Evolutionary conservation across 1,140 invertebrate genomes (phyloP), one percentile per base, ranked within the genome.

Genomic region (Penaeus chinensis): DNA sequence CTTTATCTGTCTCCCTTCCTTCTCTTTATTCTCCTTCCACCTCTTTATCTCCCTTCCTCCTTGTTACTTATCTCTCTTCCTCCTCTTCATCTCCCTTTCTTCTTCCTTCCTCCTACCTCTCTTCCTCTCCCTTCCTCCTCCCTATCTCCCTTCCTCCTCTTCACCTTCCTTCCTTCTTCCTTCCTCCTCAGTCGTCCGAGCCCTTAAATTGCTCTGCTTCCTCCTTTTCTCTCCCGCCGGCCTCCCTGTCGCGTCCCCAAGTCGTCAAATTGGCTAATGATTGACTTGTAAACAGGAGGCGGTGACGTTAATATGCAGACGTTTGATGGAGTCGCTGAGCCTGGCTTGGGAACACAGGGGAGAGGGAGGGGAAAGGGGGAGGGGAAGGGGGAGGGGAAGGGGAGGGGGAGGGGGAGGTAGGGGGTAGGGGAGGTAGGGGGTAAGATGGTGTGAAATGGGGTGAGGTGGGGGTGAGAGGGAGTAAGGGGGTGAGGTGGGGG

Each of bases 231-330:
- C 76, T 37, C 42, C 42, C 20, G 7, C 24, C 79, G 10, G 27
- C 27, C 62, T 4, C 61, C 79, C 79, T 82, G 80, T 82, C 62
- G 27, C 24, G 27, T 11, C 3, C n/a, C 27, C 62, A 42, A 82
- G 80, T 82, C 63, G 80, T 82, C 80, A 82, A 66, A 82, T 82
- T 66, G 80, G 80, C 61, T 37, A 62, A 82, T 66, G 62, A 82
- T 82, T 82, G 80, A 82, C 80, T 82, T 66, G 80, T 82, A 82
- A 82, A 66, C 80, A 82, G 80, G 62, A 66, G 65, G 61, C 47
- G 62, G 8, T n/a, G 62, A 82, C 62, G 80, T 82, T 82, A 82
- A 82, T 82, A 82, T 82, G 80, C 80, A 66, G 16, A 54, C 8
- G 80, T 42, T 37, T 82, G 80, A 82, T 82, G 80, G 80, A 47